Conservation (phyloP, 2,113 vertebrate genomes). For the Hemichromis elongatus region DNA sequence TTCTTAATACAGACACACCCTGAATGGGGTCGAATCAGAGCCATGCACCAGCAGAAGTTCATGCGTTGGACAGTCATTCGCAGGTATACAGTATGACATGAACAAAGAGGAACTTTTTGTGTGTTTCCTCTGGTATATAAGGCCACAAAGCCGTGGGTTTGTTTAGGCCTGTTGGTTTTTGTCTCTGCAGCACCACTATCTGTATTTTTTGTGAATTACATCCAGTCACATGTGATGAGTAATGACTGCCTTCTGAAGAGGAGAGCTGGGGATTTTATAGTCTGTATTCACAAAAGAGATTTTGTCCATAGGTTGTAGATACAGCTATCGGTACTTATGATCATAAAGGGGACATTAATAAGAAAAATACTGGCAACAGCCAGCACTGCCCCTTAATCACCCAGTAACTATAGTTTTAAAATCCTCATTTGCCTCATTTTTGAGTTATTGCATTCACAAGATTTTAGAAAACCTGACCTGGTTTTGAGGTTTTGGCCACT, state of each 20-base stretch:
- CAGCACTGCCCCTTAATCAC: background rate
- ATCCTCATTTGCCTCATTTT: background rate
- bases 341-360: background rate
- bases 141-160: background rate
- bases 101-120: background rate
- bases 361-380: background rate
- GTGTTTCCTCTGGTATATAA: background rate
- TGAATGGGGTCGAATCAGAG: background rate
- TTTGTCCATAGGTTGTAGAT: background rate
- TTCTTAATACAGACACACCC: conserved; percentile 10
- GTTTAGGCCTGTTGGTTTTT: background rate
- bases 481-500: rapidly evolving
- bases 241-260: background rate
- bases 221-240: background rate
- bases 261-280: background rate
- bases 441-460: background rate
- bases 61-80: background rate
- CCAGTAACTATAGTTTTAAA: background rate
- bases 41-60: background rate
- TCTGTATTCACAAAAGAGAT: background rate
- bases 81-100: background rate
- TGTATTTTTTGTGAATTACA: conserved; percentile 27
- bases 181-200: conserved; percentile 5
- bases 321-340: background rate
- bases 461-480: background rate